Base-by-base conservation (phyloP, 2,888 invertebrate genomes). In the Caenorhabditis angaria region DNA sequence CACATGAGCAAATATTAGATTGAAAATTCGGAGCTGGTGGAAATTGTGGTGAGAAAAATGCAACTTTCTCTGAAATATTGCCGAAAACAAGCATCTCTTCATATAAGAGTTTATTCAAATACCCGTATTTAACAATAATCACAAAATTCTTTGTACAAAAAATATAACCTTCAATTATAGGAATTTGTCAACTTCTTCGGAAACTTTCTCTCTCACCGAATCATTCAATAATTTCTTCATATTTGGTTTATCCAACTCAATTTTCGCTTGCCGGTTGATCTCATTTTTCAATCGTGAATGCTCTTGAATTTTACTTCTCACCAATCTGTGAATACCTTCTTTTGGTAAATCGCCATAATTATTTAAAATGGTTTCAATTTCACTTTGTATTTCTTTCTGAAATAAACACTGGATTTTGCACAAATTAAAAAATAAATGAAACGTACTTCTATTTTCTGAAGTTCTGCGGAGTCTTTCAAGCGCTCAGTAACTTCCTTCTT, bases 311-410 rank as follows among this genome's bases (percentile, higher is more conserved):
- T n/a, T 53, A 10, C 55, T 58, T 5, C 64, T 25, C 50, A 72
- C 61, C 50, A 61, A 50, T 35, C 61, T 50, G 47, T 68, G 65
- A 8, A 72, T 54, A 8, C 65, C 68, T n/a, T 72, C 72, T 58
- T 50, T 60, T n/a, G 63, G 51, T 4, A 29, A 18, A 54, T 64
- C 65, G n/a, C 51, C 22, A 55, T 68, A 60, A 29, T 27, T 8
- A 12, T 61, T 65, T 41, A 68, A 28, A 5, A 72, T 64, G 29
- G 53, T 32, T 41, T 72, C 65, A 22, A 72, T 68, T 59, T 61
- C 68, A 20, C n/a, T 55, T 53, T 62, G 20, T 54, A 62, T 55
- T 24, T 72, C 68, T 32, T 61, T 65, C 67, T 72, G 53, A 29
- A 63, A 63, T 27, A 56, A n/a, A 57, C n/a, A 47, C n/a, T 5